Percentiles rank a stretch among this genome's conserved stretches.
phyloP scores from a whole-genome alignment of 2,113 vertebrate genomes.

The Phocoena phocoena region DNA sequence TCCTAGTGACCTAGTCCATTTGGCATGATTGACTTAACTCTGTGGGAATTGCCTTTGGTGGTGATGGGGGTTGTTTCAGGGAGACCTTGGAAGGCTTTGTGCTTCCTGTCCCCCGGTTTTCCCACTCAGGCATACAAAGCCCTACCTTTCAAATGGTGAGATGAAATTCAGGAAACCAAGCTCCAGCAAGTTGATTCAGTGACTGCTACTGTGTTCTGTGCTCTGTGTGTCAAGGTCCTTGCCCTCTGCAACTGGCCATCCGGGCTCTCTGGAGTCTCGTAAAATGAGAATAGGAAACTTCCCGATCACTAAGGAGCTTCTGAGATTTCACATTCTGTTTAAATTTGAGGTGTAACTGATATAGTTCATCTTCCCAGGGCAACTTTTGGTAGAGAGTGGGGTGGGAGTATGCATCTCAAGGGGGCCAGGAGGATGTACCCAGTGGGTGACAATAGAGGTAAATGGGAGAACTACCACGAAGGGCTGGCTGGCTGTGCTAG shows the following conservation, averaged over 20 bases:
- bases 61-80: neutral
- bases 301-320: neutral
- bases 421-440: fast-evolving
- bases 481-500: neutral
- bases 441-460: neutral
- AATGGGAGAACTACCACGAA: fast-evolving
- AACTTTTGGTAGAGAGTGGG: neutral
- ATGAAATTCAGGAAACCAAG: neutral
- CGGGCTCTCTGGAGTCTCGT: too few relatives aligned
- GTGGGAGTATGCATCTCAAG: neutral
- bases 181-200: fast-evolving
- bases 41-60: neutral
- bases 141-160: neutral
- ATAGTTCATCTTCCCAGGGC: neutral
- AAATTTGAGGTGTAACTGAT: neutral
- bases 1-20: neutral
- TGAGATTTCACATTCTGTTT: neutral
- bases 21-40: neutral
- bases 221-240: neutral
- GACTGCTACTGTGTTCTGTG: fast-evolving
- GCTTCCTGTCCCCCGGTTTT: too few relatives aligned
- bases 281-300: neutral
- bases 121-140: neutral
- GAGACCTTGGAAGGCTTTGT: neutral
- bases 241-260: neutral